Percentiles rank a stretch among this genome's conserved stretches.
phyloP scores from a whole-genome alignment of 2,888 invertebrate species.

The Agrotis segetum region DNA sequence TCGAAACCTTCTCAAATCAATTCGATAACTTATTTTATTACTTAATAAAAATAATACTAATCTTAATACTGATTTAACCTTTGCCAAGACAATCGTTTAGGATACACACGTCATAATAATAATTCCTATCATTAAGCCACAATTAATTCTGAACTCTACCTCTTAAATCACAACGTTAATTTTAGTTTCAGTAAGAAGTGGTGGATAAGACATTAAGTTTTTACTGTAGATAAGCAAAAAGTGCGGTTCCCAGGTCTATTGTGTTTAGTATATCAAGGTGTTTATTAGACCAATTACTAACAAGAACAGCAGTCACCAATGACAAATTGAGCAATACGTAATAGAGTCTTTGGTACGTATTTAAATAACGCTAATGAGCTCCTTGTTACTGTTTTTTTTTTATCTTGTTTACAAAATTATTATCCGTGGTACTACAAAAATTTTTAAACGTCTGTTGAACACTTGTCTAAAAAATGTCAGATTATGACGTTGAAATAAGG shows the following conservation, averaged over 20 bases:
- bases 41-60: slow-evolving; percentile 29
- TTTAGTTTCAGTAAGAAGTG: not conserved
- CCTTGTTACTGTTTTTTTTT: not conserved
- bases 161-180: not conserved
- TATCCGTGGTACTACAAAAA: too few relatives aligned
- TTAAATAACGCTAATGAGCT: slow-evolving; percentile 1
- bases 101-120: slow-evolving; percentile 23
- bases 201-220: slow-evolving; percentile 34
- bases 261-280: slow-evolving; percentile 70
- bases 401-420: too few relatives aligned
- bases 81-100: slow-evolving; percentile 56
- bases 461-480: too few relatives aligned
- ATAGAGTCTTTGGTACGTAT: slow-evolving; percentile 37
- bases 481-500: too few relatives aligned
- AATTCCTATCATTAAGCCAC: not conserved
- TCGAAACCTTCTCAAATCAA: too few relatives aligned
- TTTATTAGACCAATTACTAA: slow-evolving; percentile 64
- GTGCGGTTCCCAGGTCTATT: slow-evolving; percentile 65
- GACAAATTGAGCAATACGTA: slow-evolving; percentile 61
- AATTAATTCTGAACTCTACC: slow-evolving; percentile 33
- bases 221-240: slow-evolving; percentile 58
- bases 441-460: too few relatives aligned
- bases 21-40: too few relatives aligned
- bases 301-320: slow-evolving; percentile 60
- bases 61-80: slow-evolving; percentile 47